A percentile compares a stretch with the other conserved stretches of the same genome.
Conservation (phyloP, 2,888 invertebrate genomes). For the Coecobrya sp. region DNA sequence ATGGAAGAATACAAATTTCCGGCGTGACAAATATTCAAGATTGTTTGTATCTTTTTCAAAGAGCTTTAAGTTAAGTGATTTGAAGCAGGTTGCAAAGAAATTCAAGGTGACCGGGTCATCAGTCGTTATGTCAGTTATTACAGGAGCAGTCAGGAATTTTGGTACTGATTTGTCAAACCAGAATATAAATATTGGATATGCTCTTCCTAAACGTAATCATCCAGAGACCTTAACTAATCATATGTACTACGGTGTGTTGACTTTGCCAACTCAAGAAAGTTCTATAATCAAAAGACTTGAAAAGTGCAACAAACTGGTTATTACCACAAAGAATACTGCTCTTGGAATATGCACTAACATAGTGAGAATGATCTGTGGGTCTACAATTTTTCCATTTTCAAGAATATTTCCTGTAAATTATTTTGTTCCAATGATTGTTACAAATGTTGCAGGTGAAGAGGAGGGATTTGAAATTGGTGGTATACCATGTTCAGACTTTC, state of each 20-base stretch:
- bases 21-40: background rate
- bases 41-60: background rate
- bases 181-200: background rate
- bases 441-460: slow-evolving; percentile 57
- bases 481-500: no score
- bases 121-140: slow-evolving; percentile 27
- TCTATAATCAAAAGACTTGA: background rate
- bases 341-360: background rate
- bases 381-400: background rate
- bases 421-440: slow-evolving; percentile 15
- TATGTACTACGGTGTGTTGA: background rate
- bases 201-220: slow-evolving; percentile 17
- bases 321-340: background rate
- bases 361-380: background rate
- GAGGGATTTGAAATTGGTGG: slow-evolving; percentile 39
- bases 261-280: background rate
- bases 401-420: slow-evolving; percentile 13
- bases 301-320: background rate
- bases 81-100: slow-evolving; percentile 42
- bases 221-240: slow-evolving; percentile 13
- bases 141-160: slow-evolving; percentile 10
- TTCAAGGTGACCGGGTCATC: slow-evolving; percentile 18
- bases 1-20: background rate
- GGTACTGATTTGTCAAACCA: background rate
- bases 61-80: background rate